Evolutionary conservation across 30 jellyfish, hydroid and myxozoan species (phyloP).

Genomic region (Hydractinia echinata): DNA sequence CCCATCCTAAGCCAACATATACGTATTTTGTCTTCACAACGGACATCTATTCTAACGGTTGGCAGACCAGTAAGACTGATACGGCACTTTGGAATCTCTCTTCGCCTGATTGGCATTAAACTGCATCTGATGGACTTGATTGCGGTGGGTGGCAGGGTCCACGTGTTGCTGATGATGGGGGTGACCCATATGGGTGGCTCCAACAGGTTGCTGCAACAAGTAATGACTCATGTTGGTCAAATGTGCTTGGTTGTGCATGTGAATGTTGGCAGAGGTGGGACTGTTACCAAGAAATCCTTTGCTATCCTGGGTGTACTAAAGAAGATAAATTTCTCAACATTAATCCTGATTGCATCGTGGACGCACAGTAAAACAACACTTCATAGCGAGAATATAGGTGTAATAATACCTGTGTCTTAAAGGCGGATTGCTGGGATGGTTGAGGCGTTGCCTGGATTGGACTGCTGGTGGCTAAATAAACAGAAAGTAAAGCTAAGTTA

Average conservation of each 20-base stretch:
- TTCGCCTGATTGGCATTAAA: conserved; percentile 28
- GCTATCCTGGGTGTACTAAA: conserved; percentile 5
- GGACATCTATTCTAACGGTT: neutral
- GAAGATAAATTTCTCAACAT: neutral
- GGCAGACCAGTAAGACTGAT: conserved; percentile 41
- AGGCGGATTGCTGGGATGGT: neutral
- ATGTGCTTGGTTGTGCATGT: conserved; percentile 23
- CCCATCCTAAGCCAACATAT: too few species aligned
- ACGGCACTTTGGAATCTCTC: conserved; percentile 22
- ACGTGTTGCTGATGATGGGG: neutral
- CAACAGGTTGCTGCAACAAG: conserved; percentile 30
- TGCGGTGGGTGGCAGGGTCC: conserved; percentile 34
- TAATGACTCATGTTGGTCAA: conserved; percentile 8
- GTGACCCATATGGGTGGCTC: conserved; percentile 31
- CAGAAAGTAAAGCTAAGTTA: neutral
- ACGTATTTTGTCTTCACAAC: too few species aligned
- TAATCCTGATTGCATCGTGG: neutral
- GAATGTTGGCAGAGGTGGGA: conserved; percentile 10
- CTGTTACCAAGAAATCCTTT: conserved; percentile 36
- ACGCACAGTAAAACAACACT: neutral
- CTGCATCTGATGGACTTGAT: conserved; percentile 22
- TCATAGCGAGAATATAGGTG: neutral
- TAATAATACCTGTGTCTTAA: conserved; percentile 6
- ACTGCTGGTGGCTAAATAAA: neutral
- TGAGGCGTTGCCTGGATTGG: neutral